Evolutionary conservation across 2,888 invertebrate genomes (phyloP), one percentile per base, ranked within the genome.

Genomic region (Dicyrtomina minuta): DNA sequence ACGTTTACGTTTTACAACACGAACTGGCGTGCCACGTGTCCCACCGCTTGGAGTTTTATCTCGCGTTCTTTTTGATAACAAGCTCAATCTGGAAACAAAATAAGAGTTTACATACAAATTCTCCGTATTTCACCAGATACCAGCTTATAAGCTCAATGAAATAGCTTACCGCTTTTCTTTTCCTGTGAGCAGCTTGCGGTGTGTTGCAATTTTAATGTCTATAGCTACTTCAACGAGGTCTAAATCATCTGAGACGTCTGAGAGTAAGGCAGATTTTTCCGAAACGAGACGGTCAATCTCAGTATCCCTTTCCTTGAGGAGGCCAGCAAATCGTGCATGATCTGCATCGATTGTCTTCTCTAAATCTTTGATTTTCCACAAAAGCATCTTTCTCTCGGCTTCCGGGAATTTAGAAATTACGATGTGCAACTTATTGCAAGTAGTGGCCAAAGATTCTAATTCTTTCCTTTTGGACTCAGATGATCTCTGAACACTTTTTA

Each of bases 191-290:
- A 95, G 83, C 80, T 92, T 92, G 74, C 92, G 88, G 84, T 98
- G 98, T 10, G 94, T 93, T 55, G 91, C 89, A 79, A 96, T 90
- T 85, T 95, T 94, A 81, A 89, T 86, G 82, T 95, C 95, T 68
- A 96, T 86, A 26, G 91, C 91, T 44, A 94, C 90, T 84, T 97
- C 98, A 82, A 97, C 92, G 73, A 99, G 87, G 80, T 96, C 96
- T 82, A 95, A 93, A 83, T 97, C 98, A 82, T n/a, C n/a, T n/a
- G n/a, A n/a, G n/a, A n/a, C n/a, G n/a, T 99, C 98, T 80, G 90
- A 88, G 79, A 96, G 84, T 81, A 96, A 93, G 24, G 94, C 93
- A 41, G 87, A 87, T 80, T 96, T 95, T 74, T 93, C 84, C 0
- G 87, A 81, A 1, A 89, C 88, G 74, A 93, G 83, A 22, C 53